Evolutionary conservation across 2,888 invertebrate genomes (phyloP).

Genomic region (Ormyrus labotus): DNA sequence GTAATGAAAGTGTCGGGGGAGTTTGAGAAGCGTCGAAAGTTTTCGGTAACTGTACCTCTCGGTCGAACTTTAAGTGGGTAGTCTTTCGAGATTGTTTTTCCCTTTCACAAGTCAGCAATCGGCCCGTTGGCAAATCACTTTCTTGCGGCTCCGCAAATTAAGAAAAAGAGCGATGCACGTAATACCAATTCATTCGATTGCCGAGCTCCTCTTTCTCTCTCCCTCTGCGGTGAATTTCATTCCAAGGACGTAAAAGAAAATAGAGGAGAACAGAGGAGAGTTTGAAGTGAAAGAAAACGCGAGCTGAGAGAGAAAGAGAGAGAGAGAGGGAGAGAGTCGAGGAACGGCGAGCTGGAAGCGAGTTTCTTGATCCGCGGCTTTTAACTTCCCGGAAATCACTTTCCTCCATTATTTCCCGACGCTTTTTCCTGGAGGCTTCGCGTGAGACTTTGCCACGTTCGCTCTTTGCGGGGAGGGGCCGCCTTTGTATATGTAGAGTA

Average conservation of each 20-base stretch:
- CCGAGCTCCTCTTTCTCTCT: conserved; percentile 18
- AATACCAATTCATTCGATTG: conserved; percentile 54
- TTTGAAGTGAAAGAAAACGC: conserved; percentile 33
- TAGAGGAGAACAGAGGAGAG: conserved; percentile 39
- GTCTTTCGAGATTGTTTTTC: conserved; percentile 12
- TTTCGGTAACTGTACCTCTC: neutral
- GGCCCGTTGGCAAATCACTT: conserved; percentile 47
- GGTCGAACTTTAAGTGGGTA: conserved; percentile 19
- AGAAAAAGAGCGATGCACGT: conserved; percentile 50
- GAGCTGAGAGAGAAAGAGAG: neutral
- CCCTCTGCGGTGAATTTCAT: conserved; percentile 47
- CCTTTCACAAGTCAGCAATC: conserved; percentile 24
- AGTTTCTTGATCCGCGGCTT: conserved; percentile 72
- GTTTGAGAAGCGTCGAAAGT: neutral
- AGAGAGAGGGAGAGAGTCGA: neutral
- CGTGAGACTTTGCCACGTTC: conserved; percentile 42
- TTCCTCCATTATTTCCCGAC: conserved; percentile 72
- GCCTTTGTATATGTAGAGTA: conserved; percentile 27
- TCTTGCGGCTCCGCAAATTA: conserved; percentile 47
- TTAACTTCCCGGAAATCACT: conserved; percentile 74
- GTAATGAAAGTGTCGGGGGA: neutral
- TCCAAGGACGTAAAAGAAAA: conserved; percentile 51
- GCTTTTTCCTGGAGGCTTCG: conserved; percentile 60
- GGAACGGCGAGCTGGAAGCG: conserved; percentile 57
- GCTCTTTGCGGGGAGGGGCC: conserved; percentile 19